Evolutionary conservation across 1,140 invertebrate species (phyloP).

Genomic region (Agraylea sexmaculata): DNA sequence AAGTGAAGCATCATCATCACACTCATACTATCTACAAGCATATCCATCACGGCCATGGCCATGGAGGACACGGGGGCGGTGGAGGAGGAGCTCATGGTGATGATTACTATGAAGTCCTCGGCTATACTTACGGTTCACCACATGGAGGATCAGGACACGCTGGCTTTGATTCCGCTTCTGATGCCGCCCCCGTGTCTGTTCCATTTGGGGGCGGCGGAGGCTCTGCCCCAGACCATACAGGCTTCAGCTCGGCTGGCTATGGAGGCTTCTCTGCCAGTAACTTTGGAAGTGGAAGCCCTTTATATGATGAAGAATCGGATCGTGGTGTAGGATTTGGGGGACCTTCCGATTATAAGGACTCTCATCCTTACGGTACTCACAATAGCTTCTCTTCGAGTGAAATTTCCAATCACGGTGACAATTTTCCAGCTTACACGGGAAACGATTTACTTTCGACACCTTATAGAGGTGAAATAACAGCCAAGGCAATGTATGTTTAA

Average conservation of each 20-base stretch:
- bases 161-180: conserved; percentile 25
- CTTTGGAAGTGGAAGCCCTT: too few species aligned
- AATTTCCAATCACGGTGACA: too few species aligned
- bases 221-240: conserved; percentile 21
- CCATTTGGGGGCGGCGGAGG: conserved; percentile 27
- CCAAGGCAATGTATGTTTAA: too few species aligned
- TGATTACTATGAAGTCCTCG: conserved; percentile 38
- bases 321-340: too few species aligned
- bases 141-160: conserved; percentile 30
- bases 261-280: conserved; percentile 1
- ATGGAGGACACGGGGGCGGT: conserved; percentile 29
- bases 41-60: conserved; percentile 38
- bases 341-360: too few species aligned
- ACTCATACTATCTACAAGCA: conserved; percentile 48
- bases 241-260: neutral
- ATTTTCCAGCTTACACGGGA: too few species aligned
- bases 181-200: conserved; percentile 30
- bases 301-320: too few species aligned
- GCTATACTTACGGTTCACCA: conserved; percentile 37
- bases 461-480: too few species aligned
- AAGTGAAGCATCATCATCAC: conserved; percentile 46
- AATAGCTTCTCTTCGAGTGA: too few species aligned
- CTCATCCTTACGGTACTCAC: too few species aligned
- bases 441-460: too few species aligned
- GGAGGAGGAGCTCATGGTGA: conserved; percentile 26